Conservation (phyloP, 2,797 vertebrate genomes). For the Eurystomus glaucurus region DNA sequence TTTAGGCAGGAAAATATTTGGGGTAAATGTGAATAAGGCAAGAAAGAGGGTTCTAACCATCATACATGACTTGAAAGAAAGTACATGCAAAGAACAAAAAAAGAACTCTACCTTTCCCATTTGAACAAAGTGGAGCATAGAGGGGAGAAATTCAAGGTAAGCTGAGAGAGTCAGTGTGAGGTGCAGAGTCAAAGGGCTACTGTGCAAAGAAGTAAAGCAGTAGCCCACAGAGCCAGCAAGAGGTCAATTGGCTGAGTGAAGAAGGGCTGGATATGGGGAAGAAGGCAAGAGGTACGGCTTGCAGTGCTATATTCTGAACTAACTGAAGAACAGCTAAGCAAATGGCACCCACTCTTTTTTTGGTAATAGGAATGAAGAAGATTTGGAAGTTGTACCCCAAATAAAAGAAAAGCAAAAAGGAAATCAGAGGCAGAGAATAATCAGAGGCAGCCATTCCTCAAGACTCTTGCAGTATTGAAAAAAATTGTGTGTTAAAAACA, state of each 20-base stretch:
- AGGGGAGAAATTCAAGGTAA: background rate
- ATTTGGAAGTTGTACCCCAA: background rate
- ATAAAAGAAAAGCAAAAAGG: background rate
- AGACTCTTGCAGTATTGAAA: background rate
- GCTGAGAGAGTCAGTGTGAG: background rate
- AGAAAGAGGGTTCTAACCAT: background rate
- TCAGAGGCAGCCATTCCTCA: background rate
- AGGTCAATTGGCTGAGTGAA: background rate
- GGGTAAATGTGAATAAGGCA: background rate
- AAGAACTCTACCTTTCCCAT: background rate
- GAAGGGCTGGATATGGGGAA: background rate
- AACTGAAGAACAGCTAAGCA: background rate
- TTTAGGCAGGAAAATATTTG: background rate
- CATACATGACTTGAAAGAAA: background rate
- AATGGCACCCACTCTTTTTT: fast-evolving
- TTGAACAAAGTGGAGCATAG: background rate
- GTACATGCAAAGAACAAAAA: background rate
- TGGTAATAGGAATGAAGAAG: background rate
- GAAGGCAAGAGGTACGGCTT: background rate
- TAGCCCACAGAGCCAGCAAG: background rate
- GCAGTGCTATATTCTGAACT: background rate
- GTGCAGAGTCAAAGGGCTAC: background rate
- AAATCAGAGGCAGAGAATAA: background rate
- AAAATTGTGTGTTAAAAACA: background rate
- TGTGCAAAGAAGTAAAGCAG: background rate